These are phyloP conservation scores for Ascaphus truei DNA, from an alignment of 2,113 vertebrate species.

Conservation along the genomic window DNA sequence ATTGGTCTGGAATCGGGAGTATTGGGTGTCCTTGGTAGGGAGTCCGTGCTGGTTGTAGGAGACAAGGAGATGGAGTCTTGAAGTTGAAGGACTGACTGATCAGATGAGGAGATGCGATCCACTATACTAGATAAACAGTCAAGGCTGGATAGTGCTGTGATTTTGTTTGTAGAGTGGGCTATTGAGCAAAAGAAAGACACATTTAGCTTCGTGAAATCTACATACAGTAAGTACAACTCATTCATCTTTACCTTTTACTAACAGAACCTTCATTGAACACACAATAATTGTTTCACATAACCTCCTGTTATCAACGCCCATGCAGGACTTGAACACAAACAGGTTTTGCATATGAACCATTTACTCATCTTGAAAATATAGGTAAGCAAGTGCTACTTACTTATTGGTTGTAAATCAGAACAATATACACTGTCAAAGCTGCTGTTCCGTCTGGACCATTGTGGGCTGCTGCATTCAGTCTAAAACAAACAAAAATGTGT, in stretches of 20 bases:
- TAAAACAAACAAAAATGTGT: slow-evolving; percentile 55
- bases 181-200: slow-evolving; percentile 24
- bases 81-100: slow-evolving; percentile 55
- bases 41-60: slow-evolving; percentile 69
- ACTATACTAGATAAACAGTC: slow-evolving; percentile 95
- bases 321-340: too few species aligned
- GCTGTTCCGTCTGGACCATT: slow-evolving; percentile 76
- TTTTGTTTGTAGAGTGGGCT: slow-evolving; percentile 63
- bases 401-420: slow-evolving; percentile 68
- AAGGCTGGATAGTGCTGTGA: slow-evolving; percentile 77
- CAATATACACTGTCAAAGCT: slow-evolving; percentile 72
- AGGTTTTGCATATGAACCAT: too few species aligned
- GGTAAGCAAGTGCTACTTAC: too few species aligned
- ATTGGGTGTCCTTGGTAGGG: slow-evolving; percentile 76
- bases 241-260: slow-evolving; percentile 6
- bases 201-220: too few species aligned
- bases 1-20: slow-evolving; percentile 71
- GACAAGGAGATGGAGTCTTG: slow-evolving; percentile 61
- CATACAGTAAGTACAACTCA: slow-evolving; percentile 10
- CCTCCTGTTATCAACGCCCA: too few species aligned
- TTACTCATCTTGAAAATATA: too few species aligned
- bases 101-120: slow-evolving; percentile 80
- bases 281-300: slow-evolving; percentile 25
- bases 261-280: slow-evolving; percentile 25
- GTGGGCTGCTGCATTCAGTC: slow-evolving; percentile 81